A percentile compares a stretch with the other conserved stretches of the same genome.
phyloP scores from a whole-genome alignment of 2,888 invertebrate genomes.

The Ecdyonurus torrentis region DNA sequence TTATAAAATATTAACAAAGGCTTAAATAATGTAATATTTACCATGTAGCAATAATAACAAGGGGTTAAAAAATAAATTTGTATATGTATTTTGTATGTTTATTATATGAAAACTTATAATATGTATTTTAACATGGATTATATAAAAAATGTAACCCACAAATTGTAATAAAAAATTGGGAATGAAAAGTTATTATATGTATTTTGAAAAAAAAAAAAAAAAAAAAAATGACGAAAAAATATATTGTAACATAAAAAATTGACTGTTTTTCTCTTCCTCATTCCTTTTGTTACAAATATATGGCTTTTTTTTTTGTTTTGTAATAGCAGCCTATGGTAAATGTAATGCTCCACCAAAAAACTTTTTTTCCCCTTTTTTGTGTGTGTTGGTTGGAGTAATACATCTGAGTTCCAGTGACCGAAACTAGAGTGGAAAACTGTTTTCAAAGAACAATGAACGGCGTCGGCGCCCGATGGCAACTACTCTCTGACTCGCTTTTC shows the following conservation, averaged over 20 bases:
- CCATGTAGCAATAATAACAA: background rate
- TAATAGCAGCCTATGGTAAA: background rate
- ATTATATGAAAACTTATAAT: background rate
- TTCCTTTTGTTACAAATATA: background rate
- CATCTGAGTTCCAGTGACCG: background rate
- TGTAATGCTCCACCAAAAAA: background rate
- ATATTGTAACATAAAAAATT: background rate
- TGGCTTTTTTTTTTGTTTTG: background rate
- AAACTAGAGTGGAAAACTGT: background rate
- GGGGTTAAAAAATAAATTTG: background rate
- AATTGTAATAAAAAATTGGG: background rate
- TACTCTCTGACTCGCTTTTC: background rate
- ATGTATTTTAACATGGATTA: background rate
- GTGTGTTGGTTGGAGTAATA: background rate
- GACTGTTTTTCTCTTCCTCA: background rate
- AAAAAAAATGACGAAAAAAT: slow-evolving; percentile 4
- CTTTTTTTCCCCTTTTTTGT: background rate
- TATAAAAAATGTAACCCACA: background rate
- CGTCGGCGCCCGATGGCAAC: background rate
- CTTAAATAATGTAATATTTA: background rate
- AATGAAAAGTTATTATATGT: background rate
- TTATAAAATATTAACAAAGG: background rate
- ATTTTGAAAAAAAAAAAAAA: background rate
- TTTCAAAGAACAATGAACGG: background rate
- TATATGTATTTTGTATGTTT: background rate